Evolutionary conservation across 2,113 vertebrate genomes (phyloP), one percentile per base, ranked within the genome.

Genomic region (Passer domesticus): DNA sequence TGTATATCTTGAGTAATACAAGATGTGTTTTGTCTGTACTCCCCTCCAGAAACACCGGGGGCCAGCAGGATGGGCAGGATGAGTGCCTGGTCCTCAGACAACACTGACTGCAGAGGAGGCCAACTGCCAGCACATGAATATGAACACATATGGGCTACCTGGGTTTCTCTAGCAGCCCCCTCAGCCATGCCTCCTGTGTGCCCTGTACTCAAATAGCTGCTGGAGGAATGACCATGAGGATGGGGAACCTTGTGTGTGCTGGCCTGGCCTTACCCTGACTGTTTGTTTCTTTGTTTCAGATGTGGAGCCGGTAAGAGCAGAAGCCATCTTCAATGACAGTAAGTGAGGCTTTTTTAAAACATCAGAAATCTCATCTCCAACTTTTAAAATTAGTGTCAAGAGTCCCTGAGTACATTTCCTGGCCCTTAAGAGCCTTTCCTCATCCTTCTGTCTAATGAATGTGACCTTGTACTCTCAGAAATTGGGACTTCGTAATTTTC

Each of bases 261-360:
- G 35, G 33, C 33, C 46, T 87, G 39, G 35, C 41, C 47, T 95
- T 69, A 93, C 67, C 46, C 53, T 82, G 35, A 84, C 66, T 88
- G 16, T 69, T 75, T 53, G n/a, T 28, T 52, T 55, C 28, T 96
- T 41, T 89, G 14, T 97, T 97, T 94, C 84, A 98, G 97, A 77
- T 75, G 37, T 98, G 68, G 83, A 86, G 46, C 63, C 74, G 7
- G 19, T 58, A 23, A 91, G 62, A 83, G 97, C 97, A 94, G 97
- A 98, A 98, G 95, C 96, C 68, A 96, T 98, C 94, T 97, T 98
- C 95, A 92, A 96, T 70, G 97, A 92, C 53, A 98, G 98, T 98
- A 98, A 98, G 97, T 98, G 52, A 88, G 35, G 63, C 55, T 52
- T 86, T 85, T 69, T 58, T 63, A 27, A 80, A 83, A 35, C 44